Evolutionary conservation across 2,113 vertebrate species (phyloP), one percentile per base, ranked within the genome.

Genomic region (Sander vitreus): DNA sequence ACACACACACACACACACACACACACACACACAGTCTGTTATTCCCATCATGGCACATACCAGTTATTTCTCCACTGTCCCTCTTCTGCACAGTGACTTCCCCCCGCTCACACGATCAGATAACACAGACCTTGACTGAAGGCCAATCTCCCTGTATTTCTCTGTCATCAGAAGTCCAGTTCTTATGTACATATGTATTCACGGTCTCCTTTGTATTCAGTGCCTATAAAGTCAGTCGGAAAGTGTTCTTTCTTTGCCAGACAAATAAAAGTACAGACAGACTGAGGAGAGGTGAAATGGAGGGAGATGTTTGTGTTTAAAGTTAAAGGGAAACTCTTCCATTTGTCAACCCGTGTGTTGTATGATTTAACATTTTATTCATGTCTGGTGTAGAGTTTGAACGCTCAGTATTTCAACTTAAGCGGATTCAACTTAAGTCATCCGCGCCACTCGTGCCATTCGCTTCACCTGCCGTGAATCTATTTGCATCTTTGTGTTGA

Each of bases 1-100:
- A 5, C 51, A 58, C 66, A 48, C 68, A 14, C 68, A 13, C 69
- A 69, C 30, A 70, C 68, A 57, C 51, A 66, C 60, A 43, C 36
- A 45, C 62, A 39, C 75, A 15, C 60, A 43, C 36, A 64, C 60
- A 36, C 76, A 16, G 1, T 65, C 86, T 88, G 84, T 64, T 78
- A 68, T 83, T 87, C 80, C 82, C 85, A 87, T 91, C 77, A 83
- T 55, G 58, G 14, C 55, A 66, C 57, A 59, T 30, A 16, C 55
- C 53, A 16, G 39, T 30, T 68, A 76, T 58, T 51, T 55, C 51
- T 48, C 12, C 11, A 63, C 27, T 51, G 50, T 70, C 19, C 36
- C 25, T 36, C 36, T 47, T 50, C 4, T 66, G 51, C 68, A 33
- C 48, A 30, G n/a, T 19, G 45, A 68, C 48, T 11, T 8, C 14